Percentiles rank a stretch among this genome's conserved stretches.
Evolutionary conservation across 2,888 invertebrate genomes (phyloP).

Genomic region (Synergus itoensis): DNA sequence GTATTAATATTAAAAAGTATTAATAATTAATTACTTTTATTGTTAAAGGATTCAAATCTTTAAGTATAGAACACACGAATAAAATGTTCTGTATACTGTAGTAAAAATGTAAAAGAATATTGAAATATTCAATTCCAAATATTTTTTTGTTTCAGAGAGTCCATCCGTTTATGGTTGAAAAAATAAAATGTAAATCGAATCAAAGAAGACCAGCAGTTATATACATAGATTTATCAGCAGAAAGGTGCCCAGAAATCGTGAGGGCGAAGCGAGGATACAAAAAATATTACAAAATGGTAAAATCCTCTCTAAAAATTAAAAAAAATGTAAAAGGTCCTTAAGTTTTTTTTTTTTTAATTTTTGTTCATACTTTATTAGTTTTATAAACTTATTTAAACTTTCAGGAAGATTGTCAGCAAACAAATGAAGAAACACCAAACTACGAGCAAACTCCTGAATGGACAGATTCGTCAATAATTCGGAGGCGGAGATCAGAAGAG

Average conservation of each 20-base stretch:
- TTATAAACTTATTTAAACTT: slow-evolving; percentile 44
- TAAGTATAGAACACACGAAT: too few species aligned
- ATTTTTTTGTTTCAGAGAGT: slow-evolving; percentile 68
- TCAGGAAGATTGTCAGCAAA: slow-evolving; percentile 68
- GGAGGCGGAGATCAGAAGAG: slow-evolving; percentile 67
- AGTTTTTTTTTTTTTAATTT: background rate
- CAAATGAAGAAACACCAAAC: slow-evolving; percentile 62
- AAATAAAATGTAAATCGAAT: slow-evolving; percentile 75
- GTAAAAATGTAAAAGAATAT: too few species aligned
- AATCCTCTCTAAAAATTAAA: background rate
- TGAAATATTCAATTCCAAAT: background rate
- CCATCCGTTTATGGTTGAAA: slow-evolving; percentile 73
- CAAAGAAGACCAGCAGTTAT: slow-evolving; percentile 75
- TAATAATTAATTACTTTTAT: background rate
- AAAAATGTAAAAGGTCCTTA: background rate
- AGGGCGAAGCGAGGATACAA: slow-evolving; percentile 70
- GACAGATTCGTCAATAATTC: slow-evolving; percentile 63
- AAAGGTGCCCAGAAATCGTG: slow-evolving; percentile 69
- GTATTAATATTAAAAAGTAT: too few species aligned
- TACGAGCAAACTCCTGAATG: slow-evolving; percentile 66
- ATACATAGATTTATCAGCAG: slow-evolving; percentile 71
- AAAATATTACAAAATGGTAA: slow-evolving; percentile 69
- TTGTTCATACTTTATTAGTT: background rate
- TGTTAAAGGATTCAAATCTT: too few species aligned
- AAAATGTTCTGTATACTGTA: too few species aligned